Evolutionary conservation across 2,113 vertebrate genomes (phyloP), one percentile per base, ranked within the genome.

Genomic region (Coptodon bakossiorum): DNA sequence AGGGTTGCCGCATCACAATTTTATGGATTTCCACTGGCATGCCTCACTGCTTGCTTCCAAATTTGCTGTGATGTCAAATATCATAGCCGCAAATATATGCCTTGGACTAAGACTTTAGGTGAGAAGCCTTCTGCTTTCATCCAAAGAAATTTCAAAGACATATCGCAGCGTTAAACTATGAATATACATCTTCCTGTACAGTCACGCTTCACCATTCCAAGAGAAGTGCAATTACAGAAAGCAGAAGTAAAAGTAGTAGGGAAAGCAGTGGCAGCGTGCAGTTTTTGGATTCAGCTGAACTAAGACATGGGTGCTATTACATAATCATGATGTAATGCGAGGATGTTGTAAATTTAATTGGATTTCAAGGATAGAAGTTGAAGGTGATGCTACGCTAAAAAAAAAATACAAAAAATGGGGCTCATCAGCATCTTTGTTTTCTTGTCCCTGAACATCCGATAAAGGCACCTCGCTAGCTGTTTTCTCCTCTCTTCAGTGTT

Each of bases 391-490:
- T 78, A 89, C 81, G 86, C 27, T 82, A 40, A 81, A 84, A 83
- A n/a, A 80, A 52, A 50, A 5, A 27, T 12, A 36, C 79, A 82
- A 9, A 10, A 31, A 9, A 0, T n/a, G 78, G 81, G 84, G 81
- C 63, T 85, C 79, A 84, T 91, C 89, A 82, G 85, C 80, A 86
- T 88, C 84, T 93, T 88, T 91, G 86, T 89, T 88, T 92, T 56
- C 6, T 84, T 86, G 56, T 89, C 85, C 84, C 88, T 88, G 82
- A 90, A 88, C 48, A 54, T 61, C 27, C 27, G 34, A 86, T 83
- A 87, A 90, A 92, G 85, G 71, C 86, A 80, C 83, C 92, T 84
- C 85, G 86, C 88, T 85, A 76, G 88, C 86, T 92, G 78, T 87
- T 91, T 84, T 92, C 84, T 85, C 38, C 79, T 89, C 88, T 92